Evolutionary conservation across 2,888 invertebrate species (phyloP).

Genomic region (Tupiocoris notatus): DNA sequence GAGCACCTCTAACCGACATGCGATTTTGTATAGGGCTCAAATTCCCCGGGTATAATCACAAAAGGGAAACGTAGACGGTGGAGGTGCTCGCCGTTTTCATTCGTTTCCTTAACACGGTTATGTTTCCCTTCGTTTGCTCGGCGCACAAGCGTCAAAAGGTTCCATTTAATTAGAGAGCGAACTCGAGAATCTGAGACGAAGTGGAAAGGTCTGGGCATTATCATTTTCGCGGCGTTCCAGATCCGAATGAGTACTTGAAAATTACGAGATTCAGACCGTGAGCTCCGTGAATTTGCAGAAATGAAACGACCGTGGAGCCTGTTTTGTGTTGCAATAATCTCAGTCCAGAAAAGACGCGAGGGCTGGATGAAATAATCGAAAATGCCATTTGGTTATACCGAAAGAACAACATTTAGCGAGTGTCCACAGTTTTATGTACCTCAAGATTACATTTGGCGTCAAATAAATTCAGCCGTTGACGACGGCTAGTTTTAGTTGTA

Average conservation of each 20-base stretch:
- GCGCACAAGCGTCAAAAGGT: neutral
- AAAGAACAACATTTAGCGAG: too few relatives aligned
- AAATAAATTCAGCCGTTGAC: too few relatives aligned
- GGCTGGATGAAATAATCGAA: too few relatives aligned
- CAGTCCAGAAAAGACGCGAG: too few relatives aligned
- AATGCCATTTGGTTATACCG: too few relatives aligned
- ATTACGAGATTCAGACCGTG: too few relatives aligned
- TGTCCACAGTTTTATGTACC: too few relatives aligned
- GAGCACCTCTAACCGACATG: neutral
- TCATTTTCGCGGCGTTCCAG: neutral
- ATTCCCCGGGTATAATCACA: neutral
- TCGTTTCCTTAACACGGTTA: neutral
- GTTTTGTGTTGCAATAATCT: too few relatives aligned
- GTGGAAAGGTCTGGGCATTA: neutral
- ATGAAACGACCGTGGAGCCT: too few relatives aligned
- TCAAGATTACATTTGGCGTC: too few relatives aligned
- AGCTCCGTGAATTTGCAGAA: too few relatives aligned
- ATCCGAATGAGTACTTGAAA: neutral
- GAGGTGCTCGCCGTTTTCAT: neutral
- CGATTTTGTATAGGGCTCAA: neutral
- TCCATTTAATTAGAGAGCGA: neutral
- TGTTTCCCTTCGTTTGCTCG: neutral
- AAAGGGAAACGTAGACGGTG: neutral
- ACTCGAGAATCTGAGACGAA: neutral
- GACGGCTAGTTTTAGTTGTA: too few relatives aligned